Evolutionary conservation across 2,113 vertebrate genomes (phyloP), one percentile per base, ranked within the genome.

Genomic region (Benitochromis conjunctus): DNA sequence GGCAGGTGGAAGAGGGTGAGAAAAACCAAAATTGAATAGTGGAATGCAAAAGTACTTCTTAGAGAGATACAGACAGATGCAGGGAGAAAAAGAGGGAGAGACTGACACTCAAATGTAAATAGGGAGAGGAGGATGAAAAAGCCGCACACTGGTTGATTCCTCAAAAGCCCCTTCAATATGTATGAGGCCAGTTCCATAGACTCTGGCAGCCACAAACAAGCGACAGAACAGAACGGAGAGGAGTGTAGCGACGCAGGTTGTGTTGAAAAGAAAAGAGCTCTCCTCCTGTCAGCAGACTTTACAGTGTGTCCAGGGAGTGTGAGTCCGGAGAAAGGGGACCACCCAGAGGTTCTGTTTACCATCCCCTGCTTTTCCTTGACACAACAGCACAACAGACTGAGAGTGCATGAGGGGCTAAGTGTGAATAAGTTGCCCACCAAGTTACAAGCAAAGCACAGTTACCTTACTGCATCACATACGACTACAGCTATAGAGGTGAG

Each of bases 151-250:
- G 89, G 92, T 80, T 88, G 92, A 94, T 92, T 94, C 89, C 94
- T 94, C 90, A 94, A 94, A 93, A 89, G 88, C 89, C 88, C 92
- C 92, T 95, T 95, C 94, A 95, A 92, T 95, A 95, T 95, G 94
- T 86, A 94, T 95, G 91, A 95, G 94, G 92, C 85, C 89, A 80
- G 85, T 64, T 90, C 86, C 89, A 92, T 69, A 62, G 89, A 92
- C 89, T 85, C 62, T 29, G 53, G 85, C 83, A 81, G 92, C 92
- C 91, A 90, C 90, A 94, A 91, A 92, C 90, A 91, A 90, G 91
- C 34, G 56, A 79, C 83, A 34, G 71, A 87, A 89, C 79, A 83
- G 86, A 89, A 85, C 76, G 78, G 82, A 92, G 81, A 88, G 91
- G 53, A 84, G 85, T 91, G 89, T 69, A 56, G 86, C 76, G 41